Percentiles rank a stretch among this genome's conserved stretches.
phyloP scores from a whole-genome alignment of 2,113 vertebrate species.

The Theristicus caerulescens region DNA sequence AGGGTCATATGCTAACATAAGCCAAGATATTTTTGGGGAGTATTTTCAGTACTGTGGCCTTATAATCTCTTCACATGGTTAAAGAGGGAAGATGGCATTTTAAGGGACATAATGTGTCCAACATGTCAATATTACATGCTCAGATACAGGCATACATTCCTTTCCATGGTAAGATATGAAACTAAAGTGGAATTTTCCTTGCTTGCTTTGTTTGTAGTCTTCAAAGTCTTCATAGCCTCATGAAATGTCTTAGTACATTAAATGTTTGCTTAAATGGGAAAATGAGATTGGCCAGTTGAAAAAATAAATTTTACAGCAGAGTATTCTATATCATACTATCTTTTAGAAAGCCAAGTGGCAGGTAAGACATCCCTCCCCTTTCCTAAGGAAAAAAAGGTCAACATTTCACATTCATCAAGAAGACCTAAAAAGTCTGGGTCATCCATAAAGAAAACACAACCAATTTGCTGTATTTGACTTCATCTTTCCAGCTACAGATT shows the following conservation, averaged over 20 bases:
- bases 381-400: background rate
- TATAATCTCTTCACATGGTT: background rate
- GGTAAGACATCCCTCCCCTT: background rate
- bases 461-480: background rate
- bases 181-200: background rate
- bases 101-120: background rate
- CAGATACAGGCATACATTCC: background rate
- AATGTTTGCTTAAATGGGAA: background rate
- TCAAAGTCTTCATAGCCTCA: background rate
- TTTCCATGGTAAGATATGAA: background rate
- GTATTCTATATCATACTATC: background rate
- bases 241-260: background rate
- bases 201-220: background rate
- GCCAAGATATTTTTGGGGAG: background rate
- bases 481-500: background rate
- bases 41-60: background rate
- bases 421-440: background rate
- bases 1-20: background rate
- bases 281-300: background rate
- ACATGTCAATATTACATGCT: background rate
- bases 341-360: background rate
- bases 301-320: background rate
- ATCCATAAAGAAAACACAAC: background rate
- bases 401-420: background rate
- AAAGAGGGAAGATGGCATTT: background rate